Conservation (phyloP, 1,140 invertebrate species). For the Brevipalpus yothersi region DNA sequence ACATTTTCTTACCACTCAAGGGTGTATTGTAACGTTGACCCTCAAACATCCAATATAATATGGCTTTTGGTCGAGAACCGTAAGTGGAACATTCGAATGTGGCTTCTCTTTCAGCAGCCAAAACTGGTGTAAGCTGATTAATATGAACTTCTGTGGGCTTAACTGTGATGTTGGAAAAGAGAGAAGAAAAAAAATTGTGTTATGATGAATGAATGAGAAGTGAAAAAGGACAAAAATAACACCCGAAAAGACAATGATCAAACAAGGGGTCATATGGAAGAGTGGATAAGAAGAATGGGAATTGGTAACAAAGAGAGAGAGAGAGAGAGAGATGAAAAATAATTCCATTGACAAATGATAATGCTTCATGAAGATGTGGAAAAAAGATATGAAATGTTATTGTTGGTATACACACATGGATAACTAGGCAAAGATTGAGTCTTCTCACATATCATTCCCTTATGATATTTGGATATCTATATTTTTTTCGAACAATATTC, state of each 20-base stretch:
- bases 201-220: neutral
- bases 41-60: slow-evolving; percentile 11
- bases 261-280: neutral
- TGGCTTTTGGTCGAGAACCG: slow-evolving; percentile 11
- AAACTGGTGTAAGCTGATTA: slow-evolving; percentile 6
- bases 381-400: no score
- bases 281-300: neutral
- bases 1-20: slow-evolving; percentile 3
- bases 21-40: slow-evolving; percentile 7
- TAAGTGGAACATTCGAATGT: slow-evolving; percentile 10
- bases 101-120: slow-evolving; percentile 9
- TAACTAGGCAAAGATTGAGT: no score
- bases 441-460: no score
- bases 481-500: no score
- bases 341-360: neutral
- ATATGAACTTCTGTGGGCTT: slow-evolving; percentile 10
- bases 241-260: neutral
- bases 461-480: no score
- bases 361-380: no score
- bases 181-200: neutral
- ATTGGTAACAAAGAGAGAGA: neutral
- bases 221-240: neutral
- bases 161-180: slow-evolving; percentile 3
- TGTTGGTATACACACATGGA: no score
- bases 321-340: neutral